Conservation (phyloP, 2,113 vertebrate species). For the Solenodon paradoxus region DNA sequence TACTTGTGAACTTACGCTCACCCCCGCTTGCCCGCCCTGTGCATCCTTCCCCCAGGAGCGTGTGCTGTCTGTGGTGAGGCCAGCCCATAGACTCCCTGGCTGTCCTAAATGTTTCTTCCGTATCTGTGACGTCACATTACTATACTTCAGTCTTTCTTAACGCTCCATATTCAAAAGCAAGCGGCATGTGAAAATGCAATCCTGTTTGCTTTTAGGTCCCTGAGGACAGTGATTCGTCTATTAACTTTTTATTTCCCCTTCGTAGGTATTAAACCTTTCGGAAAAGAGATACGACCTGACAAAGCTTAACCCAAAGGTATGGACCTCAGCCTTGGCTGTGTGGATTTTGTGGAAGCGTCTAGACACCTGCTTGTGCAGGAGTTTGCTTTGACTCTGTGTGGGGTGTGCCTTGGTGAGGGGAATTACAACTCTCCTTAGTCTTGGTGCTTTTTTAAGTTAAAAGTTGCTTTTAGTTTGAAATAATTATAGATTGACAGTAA, state of each 20-base stretch:
- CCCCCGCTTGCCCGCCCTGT: neutral
- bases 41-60: neutral
- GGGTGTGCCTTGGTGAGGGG: neutral
- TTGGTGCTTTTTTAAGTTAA: neutral
- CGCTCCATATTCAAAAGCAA: neutral
- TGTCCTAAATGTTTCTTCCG: neutral
- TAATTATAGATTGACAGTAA: neutral
- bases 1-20: neutral
- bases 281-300: conserved; percentile 93
- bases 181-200: accelerated
- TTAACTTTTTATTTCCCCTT: conserved; percentile 33
- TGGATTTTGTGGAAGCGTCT: neutral
- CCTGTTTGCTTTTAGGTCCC: neutral
- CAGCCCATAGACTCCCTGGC: accelerated
- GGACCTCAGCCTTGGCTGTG: neutral
- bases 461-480: neutral
- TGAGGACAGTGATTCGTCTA: neutral
- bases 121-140: neutral
- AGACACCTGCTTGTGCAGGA: neutral
- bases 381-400: neutral
- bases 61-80: neutral
- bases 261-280: conserved; percentile 95
- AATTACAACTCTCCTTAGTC: too few species aligned
- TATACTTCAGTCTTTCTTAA: accelerated
- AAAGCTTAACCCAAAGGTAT: conserved; percentile 96